Base-by-base conservation (phyloP, 2,888 invertebrate species). In the Fissipunctia ypsillon region DNA sequence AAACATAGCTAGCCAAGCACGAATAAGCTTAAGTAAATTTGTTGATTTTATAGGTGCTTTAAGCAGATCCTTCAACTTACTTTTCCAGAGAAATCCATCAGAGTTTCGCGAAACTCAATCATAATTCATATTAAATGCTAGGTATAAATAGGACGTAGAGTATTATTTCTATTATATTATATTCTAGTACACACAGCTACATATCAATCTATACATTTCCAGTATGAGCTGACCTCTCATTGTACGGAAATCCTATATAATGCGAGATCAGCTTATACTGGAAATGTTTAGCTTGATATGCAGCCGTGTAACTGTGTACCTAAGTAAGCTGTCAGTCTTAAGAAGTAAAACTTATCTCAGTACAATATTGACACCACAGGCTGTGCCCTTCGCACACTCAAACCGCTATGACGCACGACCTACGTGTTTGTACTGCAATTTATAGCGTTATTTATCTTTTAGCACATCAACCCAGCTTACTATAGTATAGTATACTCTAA, bases 401-500 rank as follows among this genome's bases (percentile, higher is more conserved):
- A n/a, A 65, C 71, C 48, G 45, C 68, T 61, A 71, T 84, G 85
- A 84, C 85, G 80, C 87, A 86, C 74, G 65, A 56, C 28, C 68
- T 66, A 50, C 74, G 50, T 75, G 71, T 84, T 82, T 83, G 59
- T 52, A 67, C 61, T 78, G 75, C 80, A 83, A 78, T 83, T 68
- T 72, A 69, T 79, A 74, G 52, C 69, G 10, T 52, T 81, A 76
- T 81, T 78, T 84, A 76, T 81, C 73, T 72, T 71, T 67, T 69
- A 69, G 73, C 64, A 76, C 65, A 84, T 80, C 76, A 78, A 70
- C 57, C 35, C 31, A 73, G 31, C 50, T 71, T 73, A 69, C 71
- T 71, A 63, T 64, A 78, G 43, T 71, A 63, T 66, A 74, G 76
- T 66, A 63, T 68, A 79, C 76, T 71, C 63, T 56, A 60, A 75